phyloP scores from a whole-genome alignment of 2,888 invertebrate genomes.

The Megalurothrips usitatus region DNA sequence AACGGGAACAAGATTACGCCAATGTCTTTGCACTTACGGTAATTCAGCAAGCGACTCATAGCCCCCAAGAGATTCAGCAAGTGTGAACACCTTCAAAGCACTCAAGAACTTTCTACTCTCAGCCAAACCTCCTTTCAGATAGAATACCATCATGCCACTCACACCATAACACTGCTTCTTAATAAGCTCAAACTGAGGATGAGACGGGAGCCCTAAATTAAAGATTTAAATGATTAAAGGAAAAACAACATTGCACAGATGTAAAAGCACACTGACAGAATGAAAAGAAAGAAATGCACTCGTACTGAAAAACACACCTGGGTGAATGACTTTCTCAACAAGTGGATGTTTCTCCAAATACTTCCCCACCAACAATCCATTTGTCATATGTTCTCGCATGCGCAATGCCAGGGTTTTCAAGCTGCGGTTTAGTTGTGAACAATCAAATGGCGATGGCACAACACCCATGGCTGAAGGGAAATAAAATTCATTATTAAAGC shows the following conservation, averaged over 20 bases:
- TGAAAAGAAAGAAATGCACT: background rate
- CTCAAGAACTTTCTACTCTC: conserved; percentile 71
- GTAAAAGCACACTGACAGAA: conserved; percentile 13
- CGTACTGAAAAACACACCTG: conserved; percentile 53
- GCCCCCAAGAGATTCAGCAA: conserved; percentile 94
- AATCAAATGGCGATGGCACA: conserved; percentile 95
- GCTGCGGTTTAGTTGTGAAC: conserved; percentile 86
- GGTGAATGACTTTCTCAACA: conserved; percentile 77
- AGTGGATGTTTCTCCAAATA: conserved; percentile 76
- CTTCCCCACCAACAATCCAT: conserved; percentile 69
- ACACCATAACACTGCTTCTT: conserved; percentile 78
- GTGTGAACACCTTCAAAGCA: conserved; percentile 69
- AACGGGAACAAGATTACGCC: background rate
- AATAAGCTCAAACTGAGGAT: conserved; percentile 78
- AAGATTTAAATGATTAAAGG: conserved; percentile 18
- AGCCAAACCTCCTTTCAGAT: conserved; percentile 69
- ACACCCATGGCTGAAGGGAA: conserved; percentile 71
- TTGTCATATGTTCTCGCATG: conserved; percentile 84
- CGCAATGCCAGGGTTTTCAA: conserved; percentile 87
- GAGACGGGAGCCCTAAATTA: conserved; percentile 64
- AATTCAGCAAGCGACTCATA: conserved; percentile 92
- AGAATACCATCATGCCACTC: conserved; percentile 90
- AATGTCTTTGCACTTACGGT: conserved; percentile 61
- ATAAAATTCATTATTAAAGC: conserved; percentile 31
- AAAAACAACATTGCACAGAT: conserved; percentile 21